Percentiles rank a stretch among this genome's conserved stretches.
Evolutionary conservation across 1,140 invertebrate species (phyloP).

Genomic region (Drosophila busckii): DNA sequence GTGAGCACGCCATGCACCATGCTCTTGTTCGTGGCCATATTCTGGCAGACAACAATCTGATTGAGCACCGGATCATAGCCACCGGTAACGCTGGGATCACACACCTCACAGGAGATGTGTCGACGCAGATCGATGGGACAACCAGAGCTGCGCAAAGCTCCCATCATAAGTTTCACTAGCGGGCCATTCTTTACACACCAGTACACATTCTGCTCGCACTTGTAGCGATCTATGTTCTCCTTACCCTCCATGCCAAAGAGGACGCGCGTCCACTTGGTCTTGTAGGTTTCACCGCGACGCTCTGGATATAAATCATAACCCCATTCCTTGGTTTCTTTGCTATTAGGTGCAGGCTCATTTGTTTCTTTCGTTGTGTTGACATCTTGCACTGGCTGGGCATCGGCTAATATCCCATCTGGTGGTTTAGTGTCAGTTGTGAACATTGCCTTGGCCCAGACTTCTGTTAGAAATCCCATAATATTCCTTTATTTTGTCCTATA

Average conservation of each 20-base stretch:
- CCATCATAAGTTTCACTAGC: slow-evolving; percentile 91
- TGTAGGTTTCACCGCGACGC: slow-evolving; percentile 83
- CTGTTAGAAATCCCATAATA: slow-evolving; percentile 53
- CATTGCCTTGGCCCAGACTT: slow-evolving; percentile 55
- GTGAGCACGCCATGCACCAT: slow-evolving; percentile 88
- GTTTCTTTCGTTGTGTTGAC: background rate
- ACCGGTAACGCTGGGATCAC: slow-evolving; percentile 89
- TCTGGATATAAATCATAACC: slow-evolving; percentile 94
- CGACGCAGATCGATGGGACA: slow-evolving; percentile 90
- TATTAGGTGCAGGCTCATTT: background rate
- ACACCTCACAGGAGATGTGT: slow-evolving; percentile 95
- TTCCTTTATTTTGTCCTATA: slow-evolving; percentile 8
- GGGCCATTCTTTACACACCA: slow-evolving; percentile 87
- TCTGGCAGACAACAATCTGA: slow-evolving; percentile 95
- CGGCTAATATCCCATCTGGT: background rate
- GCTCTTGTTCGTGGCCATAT: slow-evolving; percentile 84
- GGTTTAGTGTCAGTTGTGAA: background rate
- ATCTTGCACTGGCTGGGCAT: slow-evolving; percentile 17
- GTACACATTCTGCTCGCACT: slow-evolving; percentile 89
- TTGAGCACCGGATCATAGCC: slow-evolving; percentile 90
- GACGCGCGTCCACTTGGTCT: slow-evolving; percentile 81
- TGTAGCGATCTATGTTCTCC: slow-evolving; percentile 85
- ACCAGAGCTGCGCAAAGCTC: slow-evolving; percentile 90
- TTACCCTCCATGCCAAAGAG: slow-evolving; percentile 82
- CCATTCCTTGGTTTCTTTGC: slow-evolving; percentile 79